Evolutionary conservation across 2,888 invertebrate genomes (phyloP), one percentile per base, ranked within the genome.

Genomic region (Patella depressa): DNA sequence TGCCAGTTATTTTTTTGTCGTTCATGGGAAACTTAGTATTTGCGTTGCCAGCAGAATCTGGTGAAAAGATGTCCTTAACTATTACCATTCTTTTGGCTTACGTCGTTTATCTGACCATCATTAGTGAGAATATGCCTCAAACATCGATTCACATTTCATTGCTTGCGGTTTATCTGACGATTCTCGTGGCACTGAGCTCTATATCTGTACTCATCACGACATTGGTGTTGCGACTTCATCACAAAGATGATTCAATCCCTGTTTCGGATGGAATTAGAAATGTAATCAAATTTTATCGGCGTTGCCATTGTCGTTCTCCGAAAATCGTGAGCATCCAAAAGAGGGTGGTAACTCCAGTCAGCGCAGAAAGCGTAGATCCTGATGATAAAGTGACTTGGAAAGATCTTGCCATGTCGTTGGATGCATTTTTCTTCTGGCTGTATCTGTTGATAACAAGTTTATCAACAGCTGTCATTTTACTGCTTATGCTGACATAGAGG

Each of bases 71-170:
- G 15, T 74, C 74, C 19, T 75, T 77, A 53, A 69, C 80, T 53
- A 80, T 79, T 45, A 82, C 82, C 3, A 78, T 78, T 7, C 75
- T 82, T 12, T 70, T 82, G 70, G 80, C 80, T 11, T 78, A 76
- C 29, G 75, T 80, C 9, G 80, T 80, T 24, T 82, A 77, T 72
- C 72, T 82, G 12, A 82, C 82, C 53, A 70, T 82, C 5, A 74
- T 82, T 14, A 76, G 78, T 17, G 82, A 80, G 55, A 69, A 53
- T 19, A 72, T 82, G 73, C 82, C 82, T 7, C 72, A 73, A n/a
- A 80, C 80, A 0, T 82, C 82, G 0, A 54, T 77, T n/a, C 80
- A 80, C 53, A 74, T 82, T 24, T 77, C 82, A 3, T 55, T 79
- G 4, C 70, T 82, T 69, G 73, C 78, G 1, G 55, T 79, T 2